phyloP scores from a whole-genome alignment of 2,888 invertebrate species.

The Drosophila nr. perissopoda region DNA sequence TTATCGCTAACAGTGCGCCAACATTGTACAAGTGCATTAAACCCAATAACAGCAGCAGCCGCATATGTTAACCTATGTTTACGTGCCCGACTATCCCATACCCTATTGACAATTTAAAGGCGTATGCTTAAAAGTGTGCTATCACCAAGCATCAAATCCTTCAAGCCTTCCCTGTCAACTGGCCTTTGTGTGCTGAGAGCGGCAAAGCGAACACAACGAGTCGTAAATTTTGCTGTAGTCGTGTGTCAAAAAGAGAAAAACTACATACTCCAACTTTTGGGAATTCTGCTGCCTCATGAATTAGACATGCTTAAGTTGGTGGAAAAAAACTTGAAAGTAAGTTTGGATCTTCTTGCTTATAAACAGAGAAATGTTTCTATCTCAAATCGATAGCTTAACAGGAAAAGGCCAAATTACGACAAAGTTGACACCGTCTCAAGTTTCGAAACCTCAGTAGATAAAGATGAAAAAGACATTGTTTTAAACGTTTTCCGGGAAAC shows the following conservation, averaged over 20 bases:
- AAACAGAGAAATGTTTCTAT: neutral
- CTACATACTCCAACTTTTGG: neutral
- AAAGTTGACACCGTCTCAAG: neutral
- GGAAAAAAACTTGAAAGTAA: neutral
- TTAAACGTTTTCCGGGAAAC: neutral
- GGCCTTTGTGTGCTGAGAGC: neutral
- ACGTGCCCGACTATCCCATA: slow-evolving; percentile 4
- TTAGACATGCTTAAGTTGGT: neutral
- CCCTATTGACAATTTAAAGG: slow-evolving; percentile 13
- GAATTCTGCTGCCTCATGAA: neutral
- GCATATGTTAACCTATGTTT: neutral
- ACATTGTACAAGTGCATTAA: slow-evolving; percentile 67
- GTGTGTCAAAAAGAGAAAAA: neutral
- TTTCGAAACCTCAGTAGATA: neutral
- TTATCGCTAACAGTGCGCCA: slow-evolving; percentile 26
- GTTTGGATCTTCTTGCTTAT: neutral
- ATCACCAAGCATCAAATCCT: neutral
- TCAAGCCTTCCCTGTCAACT: neutral
- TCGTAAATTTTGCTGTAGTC: neutral
- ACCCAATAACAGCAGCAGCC: slow-evolving; percentile 36
- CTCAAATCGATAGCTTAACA: neutral
- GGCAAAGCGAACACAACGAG: neutral
- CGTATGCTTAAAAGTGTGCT: slow-evolving; percentile 27
- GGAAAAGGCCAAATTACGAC: neutral
- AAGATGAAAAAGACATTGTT: neutral